These are phyloP conservation scores for Eupeodes latifasciatus DNA, from an alignment of 2,888 invertebrate species.

Conservation along the genomic window DNA sequence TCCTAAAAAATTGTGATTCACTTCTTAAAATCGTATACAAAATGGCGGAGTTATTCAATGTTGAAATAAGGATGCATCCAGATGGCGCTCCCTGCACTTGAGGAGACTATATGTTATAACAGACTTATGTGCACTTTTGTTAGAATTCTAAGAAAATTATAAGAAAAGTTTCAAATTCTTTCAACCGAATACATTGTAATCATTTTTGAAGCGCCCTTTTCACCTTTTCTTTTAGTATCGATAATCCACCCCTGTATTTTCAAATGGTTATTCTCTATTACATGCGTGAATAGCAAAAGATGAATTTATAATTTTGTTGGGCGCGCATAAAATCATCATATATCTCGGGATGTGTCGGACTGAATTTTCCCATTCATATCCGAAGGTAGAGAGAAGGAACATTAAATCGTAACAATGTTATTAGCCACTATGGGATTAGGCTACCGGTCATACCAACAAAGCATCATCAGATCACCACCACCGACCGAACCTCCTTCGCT, in stretches of 20 bases:
- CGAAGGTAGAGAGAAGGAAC: conserved; percentile 61
- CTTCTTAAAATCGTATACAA: too few relatives aligned
- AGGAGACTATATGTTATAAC: too few relatives aligned
- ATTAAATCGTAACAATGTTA: conserved; percentile 84
- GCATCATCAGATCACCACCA: conserved; percentile 62
- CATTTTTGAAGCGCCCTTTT: too few relatives aligned
- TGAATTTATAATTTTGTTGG: conserved; percentile 75
- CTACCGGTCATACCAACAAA: conserved; percentile 82
- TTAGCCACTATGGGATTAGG: conserved; percentile 84
- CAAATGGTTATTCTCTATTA: conserved; percentile 59
- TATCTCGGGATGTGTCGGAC: conserved; percentile 75
- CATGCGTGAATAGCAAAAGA: conserved; percentile 68
- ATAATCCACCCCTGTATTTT: conserved; percentile 17
- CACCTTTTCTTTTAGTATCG: too few relatives aligned
- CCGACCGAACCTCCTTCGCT: conserved; percentile 27
- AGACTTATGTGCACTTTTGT: too few relatives aligned
- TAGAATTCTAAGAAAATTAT: too few relatives aligned
- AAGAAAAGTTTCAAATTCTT: too few relatives aligned
- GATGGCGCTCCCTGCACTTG: too few relatives aligned
- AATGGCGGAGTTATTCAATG: too few relatives aligned
- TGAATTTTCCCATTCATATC: conserved; percentile 65
- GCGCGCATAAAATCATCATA: conserved; percentile 76
- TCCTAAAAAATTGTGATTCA: too few relatives aligned
- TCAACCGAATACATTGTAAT: too few relatives aligned
- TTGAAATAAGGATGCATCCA: too few relatives aligned